Evolutionary conservation across 2,797 vertebrate species (phyloP), one percentile per base, ranked within the genome.

Genomic region (Telmatherina bonti): DNA sequence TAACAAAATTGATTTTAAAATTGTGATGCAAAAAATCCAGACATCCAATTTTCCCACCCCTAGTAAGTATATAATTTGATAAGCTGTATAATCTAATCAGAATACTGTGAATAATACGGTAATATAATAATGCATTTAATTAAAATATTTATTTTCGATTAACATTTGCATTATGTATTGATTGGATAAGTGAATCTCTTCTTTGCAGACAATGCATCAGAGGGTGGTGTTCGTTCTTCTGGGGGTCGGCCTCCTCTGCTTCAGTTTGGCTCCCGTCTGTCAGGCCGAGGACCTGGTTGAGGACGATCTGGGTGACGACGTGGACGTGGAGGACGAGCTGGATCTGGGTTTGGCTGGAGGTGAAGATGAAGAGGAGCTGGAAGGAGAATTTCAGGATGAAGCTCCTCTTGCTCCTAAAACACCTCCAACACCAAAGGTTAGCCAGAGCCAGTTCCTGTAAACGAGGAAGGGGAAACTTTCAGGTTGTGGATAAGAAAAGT

Each of bases 141-240:
- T n/a, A n/a, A n/a, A n/a, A n/a, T n/a, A n/a, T n/a, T n/a, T n/a
- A n/a, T n/a, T n/a, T n/a, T n/a, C n/a, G n/a, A n/a, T n/a, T n/a
- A n/a, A n/a, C n/a, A n/a, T n/a, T n/a, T n/a, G n/a, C n/a, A n/a
- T n/a, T n/a, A n/a, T n/a, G n/a, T n/a, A n/a, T n/a, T n/a, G n/a
- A n/a, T n/a, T n/a, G n/a, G n/a, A n/a, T n/a, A n/a, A n/a, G n/a
- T n/a, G n/a, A 36, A 36, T 9, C 35, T 13, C 35, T 36, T 24
- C 38, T 26, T 1, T 47, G 13, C 88, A 99, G 97, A 96, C 76
- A 67, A 99, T 99, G 98, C 93, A 96, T 92, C 90, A 93, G 74
- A 96, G 95, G 86, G 90, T 94, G 36, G 87, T 97, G 62, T 96
- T 79, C 36, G 56, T 96, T 73, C 90, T 97, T 59, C 84, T 99